Percentiles rank a stretch among this genome's conserved stretches.
Evolutionary conservation across 2,113 vertebrate genomes (phyloP).

Genomic region (Vidua macroura): DNA sequence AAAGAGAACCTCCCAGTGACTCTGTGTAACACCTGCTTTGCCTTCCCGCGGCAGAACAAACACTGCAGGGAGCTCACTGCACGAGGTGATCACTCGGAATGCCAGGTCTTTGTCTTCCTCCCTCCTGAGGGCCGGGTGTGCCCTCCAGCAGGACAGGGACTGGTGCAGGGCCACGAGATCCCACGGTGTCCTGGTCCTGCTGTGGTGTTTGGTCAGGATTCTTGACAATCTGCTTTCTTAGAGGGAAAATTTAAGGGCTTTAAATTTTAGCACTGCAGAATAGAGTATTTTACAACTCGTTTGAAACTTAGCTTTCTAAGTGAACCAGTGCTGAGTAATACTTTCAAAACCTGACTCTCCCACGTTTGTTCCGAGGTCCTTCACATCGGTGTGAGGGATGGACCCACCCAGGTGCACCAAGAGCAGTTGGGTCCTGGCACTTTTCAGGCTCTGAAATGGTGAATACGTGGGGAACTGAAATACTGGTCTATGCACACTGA

Average conservation of each 20-base stretch:
- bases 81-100: accelerated
- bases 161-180: not conserved
- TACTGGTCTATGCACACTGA: not conserved
- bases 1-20: not conserved
- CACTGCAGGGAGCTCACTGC: not conserved
- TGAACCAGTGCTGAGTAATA: not conserved
- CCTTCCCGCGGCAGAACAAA: not conserved
- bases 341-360: not conserved
- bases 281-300: not conserved
- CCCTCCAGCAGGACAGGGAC: not conserved
- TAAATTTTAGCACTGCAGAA: constrained; percentile 20
- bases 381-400: not conserved
- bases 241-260: constrained; percentile 58
- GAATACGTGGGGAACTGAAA: not conserved
- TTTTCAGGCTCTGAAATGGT: not conserved
- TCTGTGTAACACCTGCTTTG: not conserved
- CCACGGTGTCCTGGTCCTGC: not conserved
- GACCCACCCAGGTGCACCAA: not conserved
- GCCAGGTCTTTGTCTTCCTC: constrained; percentile 41
- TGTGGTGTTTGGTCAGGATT: not conserved
- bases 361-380: accelerated
- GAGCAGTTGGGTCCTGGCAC: not conserved
- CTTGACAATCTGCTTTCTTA: not conserved
- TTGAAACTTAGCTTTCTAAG: not conserved
- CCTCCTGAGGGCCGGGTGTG: not conserved